A percentile compares a stretch with the other conserved stretches of the same genome.
These are phyloP conservation scores for Hypolimnas misippus DNA, from an alignment of 2,888 invertebrate genomes.

Conservation along the genomic window DNA sequence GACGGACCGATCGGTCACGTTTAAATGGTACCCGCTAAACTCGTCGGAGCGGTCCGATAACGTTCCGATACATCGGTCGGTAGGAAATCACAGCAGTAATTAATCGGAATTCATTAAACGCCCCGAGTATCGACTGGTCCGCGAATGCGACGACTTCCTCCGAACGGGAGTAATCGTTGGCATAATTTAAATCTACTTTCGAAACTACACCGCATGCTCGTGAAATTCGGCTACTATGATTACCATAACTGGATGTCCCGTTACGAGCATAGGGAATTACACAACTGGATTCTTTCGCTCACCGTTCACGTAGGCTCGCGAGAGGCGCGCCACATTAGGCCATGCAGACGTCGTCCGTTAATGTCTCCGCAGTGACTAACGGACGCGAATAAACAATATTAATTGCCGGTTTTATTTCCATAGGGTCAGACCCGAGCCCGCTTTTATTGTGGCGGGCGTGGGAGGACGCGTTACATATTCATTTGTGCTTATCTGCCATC, in stretches of 20 bases:
- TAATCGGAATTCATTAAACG: slow-evolving; percentile 55
- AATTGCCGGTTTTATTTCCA: slow-evolving; percentile 70
- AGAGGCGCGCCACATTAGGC: slow-evolving; percentile 50
- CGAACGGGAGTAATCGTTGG: slow-evolving; percentile 54
- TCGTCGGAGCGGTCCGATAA: slow-evolving; percentile 42
- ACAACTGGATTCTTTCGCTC: slow-evolving; percentile 70
- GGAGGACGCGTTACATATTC: slow-evolving; percentile 79
- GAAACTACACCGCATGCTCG: slow-evolving; percentile 63
- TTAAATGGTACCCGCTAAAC: slow-evolving; percentile 37
- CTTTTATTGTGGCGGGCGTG: slow-evolving; percentile 71
- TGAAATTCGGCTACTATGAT: slow-evolving; percentile 81
- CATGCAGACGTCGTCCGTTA: slow-evolving; percentile 48
- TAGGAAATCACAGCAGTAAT: slow-evolving; percentile 56
- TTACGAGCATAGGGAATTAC: slow-evolving; percentile 75
- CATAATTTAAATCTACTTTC: slow-evolving; percentile 72
- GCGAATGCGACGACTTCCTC: slow-evolving; percentile 49
- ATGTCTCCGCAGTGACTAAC: slow-evolving; percentile 74
- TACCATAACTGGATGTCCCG: slow-evolving; percentile 82
- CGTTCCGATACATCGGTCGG: slow-evolving; percentile 41
- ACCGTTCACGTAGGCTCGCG: slow-evolving; percentile 46
- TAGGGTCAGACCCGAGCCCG: slow-evolving; percentile 63
- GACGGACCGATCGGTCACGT: slow-evolving; percentile 58
- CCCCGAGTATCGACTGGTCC: slow-evolving; percentile 37
- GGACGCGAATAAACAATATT: slow-evolving; percentile 80
- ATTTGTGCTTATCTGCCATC: slow-evolving; percentile 80